Evolutionary conservation across 2,888 invertebrate genomes (phyloP).

Genomic region (Agrotis segetum): DNA sequence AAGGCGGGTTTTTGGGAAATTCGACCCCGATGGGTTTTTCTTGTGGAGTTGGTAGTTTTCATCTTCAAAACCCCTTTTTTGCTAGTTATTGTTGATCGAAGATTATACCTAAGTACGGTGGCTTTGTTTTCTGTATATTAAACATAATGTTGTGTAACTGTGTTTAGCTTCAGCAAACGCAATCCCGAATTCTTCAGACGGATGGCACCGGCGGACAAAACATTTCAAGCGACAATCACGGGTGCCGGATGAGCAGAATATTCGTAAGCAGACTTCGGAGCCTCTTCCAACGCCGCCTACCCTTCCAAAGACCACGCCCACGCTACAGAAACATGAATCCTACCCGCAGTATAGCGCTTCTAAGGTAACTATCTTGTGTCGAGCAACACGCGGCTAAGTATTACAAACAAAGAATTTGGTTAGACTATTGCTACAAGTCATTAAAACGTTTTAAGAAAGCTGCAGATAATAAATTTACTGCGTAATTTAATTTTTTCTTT

Average conservation of each 20-base stretch:
- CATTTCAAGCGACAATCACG: slow-evolving; percentile 81
- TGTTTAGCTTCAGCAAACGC: slow-evolving; percentile 34
- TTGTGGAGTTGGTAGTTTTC: too few species aligned
- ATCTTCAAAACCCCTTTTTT: too few species aligned
- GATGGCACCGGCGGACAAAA: slow-evolving; percentile 75
- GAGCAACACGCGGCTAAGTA: neutral
- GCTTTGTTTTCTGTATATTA: neutral
- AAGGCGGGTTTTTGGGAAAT: too few species aligned
- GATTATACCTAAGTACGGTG: too few species aligned
- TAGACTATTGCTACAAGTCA: too few species aligned
- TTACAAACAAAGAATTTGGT: too few species aligned
- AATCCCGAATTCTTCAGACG: slow-evolving; percentile 33
- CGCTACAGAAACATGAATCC: slow-evolving; percentile 83
- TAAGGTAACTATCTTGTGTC: slow-evolving; percentile 70
- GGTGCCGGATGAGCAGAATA: slow-evolving; percentile 76
- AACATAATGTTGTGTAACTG: neutral
- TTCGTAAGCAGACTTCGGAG: slow-evolving; percentile 81
- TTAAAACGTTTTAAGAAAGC: too few species aligned
- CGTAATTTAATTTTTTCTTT: too few species aligned
- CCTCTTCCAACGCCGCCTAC: slow-evolving; percentile 69
- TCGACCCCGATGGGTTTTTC: too few species aligned
- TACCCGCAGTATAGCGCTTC: slow-evolving; percentile 80
- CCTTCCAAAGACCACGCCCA: slow-evolving; percentile 56
- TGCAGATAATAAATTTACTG: too few species aligned
- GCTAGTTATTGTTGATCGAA: too few species aligned